Percentiles rank a stretch among this genome's conserved stretches.
phyloP scores from a whole-genome alignment of 1,140 invertebrate species.

The Saccostrea echinata region DNA sequence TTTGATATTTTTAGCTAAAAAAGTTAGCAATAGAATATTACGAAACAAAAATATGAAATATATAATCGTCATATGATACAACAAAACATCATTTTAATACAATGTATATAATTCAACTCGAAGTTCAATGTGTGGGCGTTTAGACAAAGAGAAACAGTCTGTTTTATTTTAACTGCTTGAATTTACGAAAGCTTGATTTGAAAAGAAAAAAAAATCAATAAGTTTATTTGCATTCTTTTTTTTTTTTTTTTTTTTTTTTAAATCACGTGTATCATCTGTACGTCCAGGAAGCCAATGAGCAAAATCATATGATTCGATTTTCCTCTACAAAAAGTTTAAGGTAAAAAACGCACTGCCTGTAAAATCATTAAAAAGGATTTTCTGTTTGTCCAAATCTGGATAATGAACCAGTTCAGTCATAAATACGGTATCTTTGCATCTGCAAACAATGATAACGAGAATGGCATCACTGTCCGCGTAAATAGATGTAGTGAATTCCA shows the following conservation, averaged over 20 bases:
- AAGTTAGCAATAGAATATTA: too few relatives aligned
- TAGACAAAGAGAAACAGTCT: too few relatives aligned
- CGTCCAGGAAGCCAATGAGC: background rate
- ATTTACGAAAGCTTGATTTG: background rate
- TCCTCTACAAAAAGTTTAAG: background rate
- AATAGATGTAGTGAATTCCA: conserved; percentile 22
- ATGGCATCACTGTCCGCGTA: conserved; percentile 1
- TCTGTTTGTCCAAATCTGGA: conserved; percentile 17
- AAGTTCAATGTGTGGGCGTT: too few relatives aligned
- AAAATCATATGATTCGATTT: conserved; percentile 26
- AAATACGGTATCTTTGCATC: conserved; percentile 4
- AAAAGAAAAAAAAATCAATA: background rate
- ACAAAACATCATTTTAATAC: too few relatives aligned
- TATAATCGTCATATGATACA: too few relatives aligned
- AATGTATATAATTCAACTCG: too few relatives aligned
- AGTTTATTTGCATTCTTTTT: background rate
- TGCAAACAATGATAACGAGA: background rate
- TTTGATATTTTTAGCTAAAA: too few relatives aligned
- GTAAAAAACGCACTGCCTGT: background rate
- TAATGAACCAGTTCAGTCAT: background rate
- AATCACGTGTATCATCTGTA: background rate
- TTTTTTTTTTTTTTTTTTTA: too few relatives aligned
- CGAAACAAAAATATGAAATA: too few relatives aligned
- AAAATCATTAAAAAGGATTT: conserved; percentile 30
- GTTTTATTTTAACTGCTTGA: too few relatives aligned